phyloP scores from a whole-genome alignment of 2,113 vertebrate genomes.

The Gambusia affinis region DNA sequence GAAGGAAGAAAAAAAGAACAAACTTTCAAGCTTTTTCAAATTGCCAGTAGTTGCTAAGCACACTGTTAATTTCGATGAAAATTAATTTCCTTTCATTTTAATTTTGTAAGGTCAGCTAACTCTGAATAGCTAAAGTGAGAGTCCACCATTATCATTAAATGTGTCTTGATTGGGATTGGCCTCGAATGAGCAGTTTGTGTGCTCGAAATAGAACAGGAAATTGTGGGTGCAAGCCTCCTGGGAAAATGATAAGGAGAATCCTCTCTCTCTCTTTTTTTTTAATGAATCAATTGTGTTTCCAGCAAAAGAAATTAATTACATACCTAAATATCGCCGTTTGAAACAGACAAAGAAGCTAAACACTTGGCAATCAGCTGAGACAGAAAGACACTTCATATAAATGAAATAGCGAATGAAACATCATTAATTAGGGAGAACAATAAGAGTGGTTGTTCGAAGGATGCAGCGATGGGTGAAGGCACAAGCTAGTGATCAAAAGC shows the following conservation, averaged over 20 bases:
- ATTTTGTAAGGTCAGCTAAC: conserved; percentile 80
- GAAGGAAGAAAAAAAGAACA: conserved; percentile 16
- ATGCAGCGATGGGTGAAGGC: conserved; percentile 60
- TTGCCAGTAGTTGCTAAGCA: conserved; percentile 67
- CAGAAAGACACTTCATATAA: conserved; percentile 68
- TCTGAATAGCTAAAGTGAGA: conserved; percentile 73
- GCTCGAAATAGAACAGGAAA: conserved; percentile 78
- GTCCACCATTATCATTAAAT: conserved; percentile 77
- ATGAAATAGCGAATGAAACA: conserved; percentile 68
- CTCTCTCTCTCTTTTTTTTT: conserved; percentile 60
- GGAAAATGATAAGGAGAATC: conserved; percentile 79
- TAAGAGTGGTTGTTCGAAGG: conserved; percentile 63
- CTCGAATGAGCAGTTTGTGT: conserved; percentile 73
- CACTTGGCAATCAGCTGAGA: conserved; percentile 72
- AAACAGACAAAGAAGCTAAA: conserved; percentile 79
- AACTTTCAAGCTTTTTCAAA: conserved; percentile 67
- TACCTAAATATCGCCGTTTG: conserved; percentile 79
- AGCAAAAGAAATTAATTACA: conserved; percentile 81
- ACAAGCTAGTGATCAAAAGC: conserved; percentile 55
- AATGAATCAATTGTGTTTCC: conserved; percentile 83
- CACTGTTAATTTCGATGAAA: conserved; percentile 79
- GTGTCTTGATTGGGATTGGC: conserved; percentile 74
- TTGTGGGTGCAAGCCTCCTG: conserved; percentile 75
- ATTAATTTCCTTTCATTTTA: conserved; percentile 79
- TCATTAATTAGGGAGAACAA: conserved; percentile 73